Evolutionary conservation across 2,113 vertebrate species (phyloP).

Genomic region (Gavia stellata): DNA sequence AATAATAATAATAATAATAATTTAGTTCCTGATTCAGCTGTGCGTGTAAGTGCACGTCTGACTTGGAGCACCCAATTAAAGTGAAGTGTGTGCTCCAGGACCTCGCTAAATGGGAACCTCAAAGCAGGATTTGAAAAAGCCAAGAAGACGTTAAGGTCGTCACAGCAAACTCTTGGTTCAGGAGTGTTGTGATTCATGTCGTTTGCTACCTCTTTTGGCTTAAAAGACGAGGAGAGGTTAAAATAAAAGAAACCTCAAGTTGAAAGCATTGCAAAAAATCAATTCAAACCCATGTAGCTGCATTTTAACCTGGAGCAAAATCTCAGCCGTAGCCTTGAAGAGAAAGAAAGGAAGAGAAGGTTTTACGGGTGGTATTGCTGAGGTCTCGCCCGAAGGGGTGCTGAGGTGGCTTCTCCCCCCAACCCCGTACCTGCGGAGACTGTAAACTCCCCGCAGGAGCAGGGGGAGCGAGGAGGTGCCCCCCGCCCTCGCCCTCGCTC

Average conservation of each 20-base stretch:
- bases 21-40: neutral
- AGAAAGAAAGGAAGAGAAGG: neutral
- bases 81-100: neutral
- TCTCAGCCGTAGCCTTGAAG: slow-evolving; percentile 31
- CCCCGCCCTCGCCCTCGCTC: accelerated
- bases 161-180: neutral
- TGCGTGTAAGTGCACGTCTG: neutral
- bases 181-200: neutral
- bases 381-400: neutral
- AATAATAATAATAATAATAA: neutral
- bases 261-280: slow-evolving; percentile 16
- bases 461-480: neutral
- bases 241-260: slow-evolving; percentile 27
- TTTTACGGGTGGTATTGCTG: neutral
- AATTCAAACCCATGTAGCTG: neutral
- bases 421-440: accelerated
- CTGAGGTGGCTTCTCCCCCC: neutral
- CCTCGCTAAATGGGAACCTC: neutral
- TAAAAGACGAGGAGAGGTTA: neutral
- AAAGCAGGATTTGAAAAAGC: neutral
- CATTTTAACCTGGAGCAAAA: slow-evolving; percentile 38
- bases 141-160: neutral
- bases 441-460: neutral
- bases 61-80: neutral
- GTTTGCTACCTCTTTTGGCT: neutral